Percentiles rank a stretch among this genome's conserved stretches.
Evolutionary conservation across 1,140 invertebrate species (phyloP).

Genomic region (Drosophila ohnishii): DNA sequence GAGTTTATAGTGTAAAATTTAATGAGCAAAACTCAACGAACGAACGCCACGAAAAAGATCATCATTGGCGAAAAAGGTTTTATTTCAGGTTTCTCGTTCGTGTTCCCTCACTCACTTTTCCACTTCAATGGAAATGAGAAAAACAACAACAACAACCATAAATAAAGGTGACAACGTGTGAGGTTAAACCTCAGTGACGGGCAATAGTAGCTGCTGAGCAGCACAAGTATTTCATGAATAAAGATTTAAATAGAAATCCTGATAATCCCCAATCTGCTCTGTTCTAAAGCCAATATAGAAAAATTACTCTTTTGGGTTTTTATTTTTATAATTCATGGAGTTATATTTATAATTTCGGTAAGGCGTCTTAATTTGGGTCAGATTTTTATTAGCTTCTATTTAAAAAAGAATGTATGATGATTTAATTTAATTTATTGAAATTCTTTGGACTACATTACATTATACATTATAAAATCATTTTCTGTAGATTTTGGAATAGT

Average conservation of each 20-base stretch:
- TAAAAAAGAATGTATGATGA: too few relatives aligned
- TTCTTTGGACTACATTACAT: too few relatives aligned
- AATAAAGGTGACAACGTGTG: constrained; percentile 48
- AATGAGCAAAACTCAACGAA: constrained; percentile 27
- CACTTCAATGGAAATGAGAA: constrained; percentile 62
- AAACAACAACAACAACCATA: constrained; percentile 28
- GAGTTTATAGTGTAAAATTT: constrained; percentile 31
- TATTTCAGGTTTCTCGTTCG: constrained; percentile 29
- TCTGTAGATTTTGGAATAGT: too few relatives aligned
- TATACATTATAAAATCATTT: too few relatives aligned
- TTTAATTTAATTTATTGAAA: too few relatives aligned
- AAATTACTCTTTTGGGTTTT: too few relatives aligned
- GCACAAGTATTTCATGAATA: constrained; percentile 28
- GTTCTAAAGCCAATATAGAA: not conserved
- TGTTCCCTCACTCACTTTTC: constrained; percentile 44
- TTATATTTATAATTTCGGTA: too few relatives aligned
- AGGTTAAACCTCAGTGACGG: constrained; percentile 59
- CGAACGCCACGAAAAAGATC: constrained; percentile 6
- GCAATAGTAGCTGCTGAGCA: constrained; percentile 13
- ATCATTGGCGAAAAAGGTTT: constrained; percentile 34
- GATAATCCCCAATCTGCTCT: not conserved
- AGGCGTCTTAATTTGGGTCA: too few relatives aligned
- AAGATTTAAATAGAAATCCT: constrained; percentile 29
- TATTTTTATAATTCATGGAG: too few relatives aligned
- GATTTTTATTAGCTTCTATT: too few relatives aligned